phyloP scores from a whole-genome alignment of 2,113 vertebrate genomes.

The Dolichotis patagonum region DNA sequence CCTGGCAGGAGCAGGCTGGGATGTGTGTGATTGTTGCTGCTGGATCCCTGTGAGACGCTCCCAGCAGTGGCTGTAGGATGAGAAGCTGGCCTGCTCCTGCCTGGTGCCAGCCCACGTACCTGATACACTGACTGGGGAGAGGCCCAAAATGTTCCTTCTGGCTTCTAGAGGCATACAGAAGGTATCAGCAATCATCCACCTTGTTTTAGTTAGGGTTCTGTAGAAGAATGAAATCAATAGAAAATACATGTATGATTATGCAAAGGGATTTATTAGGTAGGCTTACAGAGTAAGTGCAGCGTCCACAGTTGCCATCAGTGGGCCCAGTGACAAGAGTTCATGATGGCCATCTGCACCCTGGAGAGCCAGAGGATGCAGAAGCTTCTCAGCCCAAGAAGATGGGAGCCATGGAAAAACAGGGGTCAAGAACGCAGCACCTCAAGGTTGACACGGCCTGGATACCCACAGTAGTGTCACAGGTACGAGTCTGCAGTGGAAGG shows the following conservation, averaged over 20 bases:
- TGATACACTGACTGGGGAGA: not conserved
- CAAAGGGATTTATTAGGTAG: not conserved
- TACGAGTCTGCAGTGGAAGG: not conserved
- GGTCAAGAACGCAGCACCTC: not conserved
- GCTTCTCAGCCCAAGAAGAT: not conserved
- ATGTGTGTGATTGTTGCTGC: not conserved
- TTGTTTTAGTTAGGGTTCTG: not conserved
- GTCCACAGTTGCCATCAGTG: not conserved
- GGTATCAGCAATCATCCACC: not conserved
- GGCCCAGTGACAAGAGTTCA: not conserved
- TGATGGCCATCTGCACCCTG: not conserved
- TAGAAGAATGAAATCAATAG: not conserved
- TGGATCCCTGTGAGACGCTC: not conserved
- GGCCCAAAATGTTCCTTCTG: no score
- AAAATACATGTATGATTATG: not conserved
- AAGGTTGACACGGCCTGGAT: not conserved
- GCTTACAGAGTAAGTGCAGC: not conserved
- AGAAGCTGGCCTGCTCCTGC: not conserved
- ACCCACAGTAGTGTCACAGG: not conserved
- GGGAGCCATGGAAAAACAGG: not conserved
- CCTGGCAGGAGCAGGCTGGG: rapidly evolving
- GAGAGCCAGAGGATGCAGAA: not conserved
- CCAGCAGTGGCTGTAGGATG: rapidly evolving
- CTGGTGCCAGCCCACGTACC: not conserved
- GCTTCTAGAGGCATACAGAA: not conserved